Evolutionary conservation across 2,113 vertebrate genomes (phyloP).

Genomic region (Nipponia nippon): DNA sequence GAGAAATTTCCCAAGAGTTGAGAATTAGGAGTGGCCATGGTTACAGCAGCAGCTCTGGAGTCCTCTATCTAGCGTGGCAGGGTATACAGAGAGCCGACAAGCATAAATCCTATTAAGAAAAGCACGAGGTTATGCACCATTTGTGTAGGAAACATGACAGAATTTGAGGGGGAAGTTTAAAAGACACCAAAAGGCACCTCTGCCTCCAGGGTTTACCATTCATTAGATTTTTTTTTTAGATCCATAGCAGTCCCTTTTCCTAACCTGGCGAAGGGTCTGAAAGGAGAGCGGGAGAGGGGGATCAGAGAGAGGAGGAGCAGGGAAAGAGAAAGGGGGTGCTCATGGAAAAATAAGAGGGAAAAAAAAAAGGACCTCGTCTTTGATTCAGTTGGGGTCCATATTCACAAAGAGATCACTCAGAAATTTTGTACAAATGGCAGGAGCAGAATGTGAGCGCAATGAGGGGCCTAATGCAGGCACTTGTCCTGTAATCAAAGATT

Average conservation of each 20-base stretch:
- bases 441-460: conserved; percentile 43
- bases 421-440: conserved; percentile 56
- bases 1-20: conserved; percentile 36
- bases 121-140: conserved; percentile 23
- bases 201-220: not conserved
- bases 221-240: not conserved
- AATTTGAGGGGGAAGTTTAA: conserved; percentile 32
- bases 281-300: not conserved
- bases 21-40: conserved; percentile 54
- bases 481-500: conserved; percentile 66
- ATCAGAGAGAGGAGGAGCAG: not conserved
- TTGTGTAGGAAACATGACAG: conserved; percentile 14
- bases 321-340: not conserved
- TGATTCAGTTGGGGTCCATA: conserved; percentile 45
- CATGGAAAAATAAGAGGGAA: not conserved
- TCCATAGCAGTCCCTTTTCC: not conserved
- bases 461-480: conserved; percentile 58
- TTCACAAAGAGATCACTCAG: conserved; percentile 65
- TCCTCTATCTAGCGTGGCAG: conserved; percentile 37
- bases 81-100: not conserved
- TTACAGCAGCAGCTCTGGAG: conserved; percentile 52
- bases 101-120: conserved; percentile 70
- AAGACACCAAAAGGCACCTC: not conserved
- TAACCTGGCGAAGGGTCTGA: not conserved
- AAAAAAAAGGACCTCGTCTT: not conserved